Evolutionary conservation across 2,797 vertebrate genomes (phyloP), one percentile per base, ranked within the genome.

Genomic region (Urosaurus nigricauda): DNA sequence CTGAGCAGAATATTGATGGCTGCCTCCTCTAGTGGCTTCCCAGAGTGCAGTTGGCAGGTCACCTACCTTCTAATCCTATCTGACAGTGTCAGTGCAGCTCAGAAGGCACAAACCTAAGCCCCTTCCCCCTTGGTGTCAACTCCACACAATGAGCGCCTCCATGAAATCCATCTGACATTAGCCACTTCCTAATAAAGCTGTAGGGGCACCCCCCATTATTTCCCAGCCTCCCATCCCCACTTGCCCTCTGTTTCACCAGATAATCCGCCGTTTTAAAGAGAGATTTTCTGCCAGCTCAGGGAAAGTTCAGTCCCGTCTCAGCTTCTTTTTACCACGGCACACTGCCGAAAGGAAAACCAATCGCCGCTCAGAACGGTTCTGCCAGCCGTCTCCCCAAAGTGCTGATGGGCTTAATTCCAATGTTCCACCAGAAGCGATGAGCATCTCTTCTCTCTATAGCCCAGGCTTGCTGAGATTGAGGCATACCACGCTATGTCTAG

Each of bases 221-320:
- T 91, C 70, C 58, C 0, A 0, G 93, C 94, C 91, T 94, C 91
- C 89, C 93, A 95, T 94, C 94, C 93, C 93, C 77, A 68, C 94
- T 90, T 96, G 95, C 94, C 95, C 95, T 96, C 92, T 92, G 95
- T 94, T 96, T 95, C 95, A 96, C 95, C 95, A 95, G 94, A 95
- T 95, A 95, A 96, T 95, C 95, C 94, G 89, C 94, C 95, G 95
- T 94, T 95, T 90, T 85, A 92, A 93, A 95, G 92, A 94, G 53
- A 89, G 93, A 89, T 95, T 96, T 95, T 94, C 94, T 91, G 92
- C 91, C 82, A 81, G 93, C 93, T 93, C 92, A 84, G 83, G 91
- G 91, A 90, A 92, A 93, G 92, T 92, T 94, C 91, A 82, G 93
- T 86, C 87, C 93, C 93, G 89, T 93, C 94, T 93, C 92, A 94